Conservation (phyloP, 1,140 invertebrate species). For the Pectinophora gossypiella region DNA sequence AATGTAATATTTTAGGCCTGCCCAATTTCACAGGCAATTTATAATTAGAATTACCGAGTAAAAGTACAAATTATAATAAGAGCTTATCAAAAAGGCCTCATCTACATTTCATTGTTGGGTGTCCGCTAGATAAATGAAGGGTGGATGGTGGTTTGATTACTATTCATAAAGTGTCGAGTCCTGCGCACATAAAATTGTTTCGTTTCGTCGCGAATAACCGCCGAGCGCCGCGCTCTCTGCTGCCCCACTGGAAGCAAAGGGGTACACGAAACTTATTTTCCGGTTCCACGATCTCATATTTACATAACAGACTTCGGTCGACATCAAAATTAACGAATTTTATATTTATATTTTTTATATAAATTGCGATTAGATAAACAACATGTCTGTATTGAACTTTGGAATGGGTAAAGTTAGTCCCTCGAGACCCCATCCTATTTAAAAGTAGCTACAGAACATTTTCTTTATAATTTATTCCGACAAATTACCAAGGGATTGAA, state of each 20-base stretch:
- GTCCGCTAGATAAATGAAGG: constrained; percentile 42
- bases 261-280: constrained; percentile 35
- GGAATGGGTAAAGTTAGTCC: too few relatives aligned
- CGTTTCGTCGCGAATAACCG: constrained; percentile 24
- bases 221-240: not conserved
- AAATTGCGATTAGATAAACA: too few relatives aligned
- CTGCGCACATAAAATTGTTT: constrained; percentile 36
- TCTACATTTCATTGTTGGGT: constrained; percentile 53
- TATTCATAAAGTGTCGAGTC: constrained; percentile 55
- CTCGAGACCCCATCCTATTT: too few relatives aligned
- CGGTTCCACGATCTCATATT: constrained; percentile 29
- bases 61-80: constrained; percentile 40
- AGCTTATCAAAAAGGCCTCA: constrained; percentile 54
- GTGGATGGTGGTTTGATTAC: constrained; percentile 48
- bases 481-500: not conserved
- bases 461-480: not conserved
- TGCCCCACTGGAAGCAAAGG: constrained; percentile 11
- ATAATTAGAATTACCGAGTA: constrained; percentile 40
- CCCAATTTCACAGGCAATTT: not conserved
- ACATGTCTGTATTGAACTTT: too few relatives aligned
- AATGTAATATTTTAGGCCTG: not conserved
- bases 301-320: constrained; percentile 31
- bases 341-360: too few relatives aligned
- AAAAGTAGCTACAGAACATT: too few relatives aligned
- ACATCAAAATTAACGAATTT: not conserved